A percentile compares a stretch with the other conserved stretches of the same genome.
phyloP scores from a whole-genome alignment of 92 coral and sea anemone genomes.

The Montipora capitata region DNA sequence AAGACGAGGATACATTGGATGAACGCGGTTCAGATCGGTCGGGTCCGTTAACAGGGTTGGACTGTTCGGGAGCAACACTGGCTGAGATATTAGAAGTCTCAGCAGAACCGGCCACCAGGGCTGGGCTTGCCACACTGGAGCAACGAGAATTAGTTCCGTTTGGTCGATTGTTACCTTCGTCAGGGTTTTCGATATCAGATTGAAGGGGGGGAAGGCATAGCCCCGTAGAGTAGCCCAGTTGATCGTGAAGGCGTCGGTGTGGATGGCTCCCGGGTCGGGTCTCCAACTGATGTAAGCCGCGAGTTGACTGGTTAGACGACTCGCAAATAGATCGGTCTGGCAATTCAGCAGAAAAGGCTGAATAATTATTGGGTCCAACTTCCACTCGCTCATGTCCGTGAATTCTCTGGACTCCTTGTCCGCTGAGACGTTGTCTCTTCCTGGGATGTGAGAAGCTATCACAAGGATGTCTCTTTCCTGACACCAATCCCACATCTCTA shows the following conservation, averaged over 20 bases:
- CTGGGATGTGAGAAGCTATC: constrained; percentile 61
- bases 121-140: constrained; percentile 75
- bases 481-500: constrained; percentile 76
- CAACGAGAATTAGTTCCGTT: constrained; percentile 51
- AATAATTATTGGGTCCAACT: constrained; percentile 48
- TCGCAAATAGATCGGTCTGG: constrained; percentile 70
- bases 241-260: constrained; percentile 62
- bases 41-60: constrained; percentile 66
- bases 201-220: constrained; percentile 69
- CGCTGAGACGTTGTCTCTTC: constrained; percentile 53
- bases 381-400: constrained; percentile 64
- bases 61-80: constrained; percentile 53
- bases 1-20: constrained; percentile 75
- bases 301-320: constrained; percentile 64
- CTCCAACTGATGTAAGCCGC: constrained; percentile 67
- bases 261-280: constrained; percentile 69
- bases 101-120: constrained; percentile 74
- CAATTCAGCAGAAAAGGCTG: constrained; percentile 58
- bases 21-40: constrained; percentile 45
- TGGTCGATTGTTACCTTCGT: constrained; percentile 56
- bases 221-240: constrained; percentile 52
- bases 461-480: constrained; percentile 33
- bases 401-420: constrained; percentile 65
- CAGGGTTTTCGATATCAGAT: constrained; percentile 57
- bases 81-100: constrained; percentile 29